Conservation (phyloP, 2,113 vertebrate species). For the Origma solitaria region DNA sequence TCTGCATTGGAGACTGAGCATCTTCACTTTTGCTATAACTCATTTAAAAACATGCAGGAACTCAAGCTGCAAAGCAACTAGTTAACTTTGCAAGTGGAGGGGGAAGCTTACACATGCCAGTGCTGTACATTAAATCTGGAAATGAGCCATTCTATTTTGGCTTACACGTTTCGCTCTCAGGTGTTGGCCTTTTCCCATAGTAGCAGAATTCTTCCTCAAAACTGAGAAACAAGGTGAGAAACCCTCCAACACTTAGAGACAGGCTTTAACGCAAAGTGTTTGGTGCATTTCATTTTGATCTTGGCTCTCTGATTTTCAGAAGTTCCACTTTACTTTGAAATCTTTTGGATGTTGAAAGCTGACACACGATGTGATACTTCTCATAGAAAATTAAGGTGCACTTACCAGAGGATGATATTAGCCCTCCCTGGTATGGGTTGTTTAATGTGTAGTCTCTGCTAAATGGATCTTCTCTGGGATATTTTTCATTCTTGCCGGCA, state of each 20-base stretch:
- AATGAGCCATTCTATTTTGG: neutral
- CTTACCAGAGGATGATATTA: neutral
- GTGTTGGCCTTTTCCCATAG: neutral
- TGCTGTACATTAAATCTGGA: neutral
- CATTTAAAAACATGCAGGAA: neutral
- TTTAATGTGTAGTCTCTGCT: neutral
- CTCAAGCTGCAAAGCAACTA: neutral
- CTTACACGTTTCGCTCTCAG: neutral
- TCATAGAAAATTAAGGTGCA: neutral
- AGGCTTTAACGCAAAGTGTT: neutral
- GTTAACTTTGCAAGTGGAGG: neutral
- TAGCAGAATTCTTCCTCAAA: neutral
- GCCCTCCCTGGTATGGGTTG: neutral
- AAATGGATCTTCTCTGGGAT: neutral
- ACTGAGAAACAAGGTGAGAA: neutral
- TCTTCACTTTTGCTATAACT: neutral
- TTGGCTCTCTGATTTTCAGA: neutral
- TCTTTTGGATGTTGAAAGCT: neutral
- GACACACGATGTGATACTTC: neutral
- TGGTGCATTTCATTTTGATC: neutral
- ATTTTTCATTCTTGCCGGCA: slow-evolving; percentile 12
- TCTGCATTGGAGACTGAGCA: neutral
- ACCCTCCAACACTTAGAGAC: neutral
- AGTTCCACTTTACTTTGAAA: neutral
- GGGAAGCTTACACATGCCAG: neutral